phyloP scores from a whole-genome alignment of 2,888 invertebrate genomes.

The Pecten maximus region DNA sequence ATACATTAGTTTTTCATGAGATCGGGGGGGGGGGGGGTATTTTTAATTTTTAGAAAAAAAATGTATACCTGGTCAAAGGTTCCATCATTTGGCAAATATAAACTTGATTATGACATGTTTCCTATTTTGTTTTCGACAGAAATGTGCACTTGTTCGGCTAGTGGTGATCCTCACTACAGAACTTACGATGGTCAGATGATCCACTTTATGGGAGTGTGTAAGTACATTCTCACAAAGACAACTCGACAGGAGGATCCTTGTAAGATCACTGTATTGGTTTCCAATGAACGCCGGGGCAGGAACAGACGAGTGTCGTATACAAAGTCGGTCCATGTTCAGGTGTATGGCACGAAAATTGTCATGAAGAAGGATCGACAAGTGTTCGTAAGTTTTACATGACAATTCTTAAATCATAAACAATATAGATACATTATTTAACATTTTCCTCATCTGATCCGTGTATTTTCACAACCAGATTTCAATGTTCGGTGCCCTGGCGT shows the following conservation, averaged over 20 bases:
- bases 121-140: too few species aligned
- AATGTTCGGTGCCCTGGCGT: too few species aligned
- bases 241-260: slow-evolving; percentile 57
- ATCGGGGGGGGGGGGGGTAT: too few species aligned
- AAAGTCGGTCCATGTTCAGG: slow-evolving; percentile 57
- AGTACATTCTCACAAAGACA: slow-evolving; percentile 72
- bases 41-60: too few species aligned
- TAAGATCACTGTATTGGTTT: slow-evolving; percentile 61
- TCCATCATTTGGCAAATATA: too few species aligned
- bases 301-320: slow-evolving; percentile 63
- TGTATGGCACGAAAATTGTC: slow-evolving; percentile 56
- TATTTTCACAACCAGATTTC: too few species aligned
- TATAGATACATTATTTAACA: too few species aligned
- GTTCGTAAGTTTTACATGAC: slow-evolving; percentile 56
- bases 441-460: too few species aligned
- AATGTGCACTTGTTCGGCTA: slow-evolving; percentile 61
- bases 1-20: too few species aligned
- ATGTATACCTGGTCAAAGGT: too few species aligned
- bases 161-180: slow-evolving; percentile 79
- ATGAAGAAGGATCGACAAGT: slow-evolving; percentile 54
- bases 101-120: too few species aligned
- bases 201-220: slow-evolving; percentile 76
- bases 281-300: slow-evolving; percentile 63
- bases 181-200: slow-evolving; percentile 77
- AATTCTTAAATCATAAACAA: too few species aligned